A percentile compares a stretch with the other conserved stretches of the same genome.
These are phyloP conservation scores for Urophycis tenuis DNA, from an alignment of 2,797 vertebrate genomes.

Conservation along the genomic window DNA sequence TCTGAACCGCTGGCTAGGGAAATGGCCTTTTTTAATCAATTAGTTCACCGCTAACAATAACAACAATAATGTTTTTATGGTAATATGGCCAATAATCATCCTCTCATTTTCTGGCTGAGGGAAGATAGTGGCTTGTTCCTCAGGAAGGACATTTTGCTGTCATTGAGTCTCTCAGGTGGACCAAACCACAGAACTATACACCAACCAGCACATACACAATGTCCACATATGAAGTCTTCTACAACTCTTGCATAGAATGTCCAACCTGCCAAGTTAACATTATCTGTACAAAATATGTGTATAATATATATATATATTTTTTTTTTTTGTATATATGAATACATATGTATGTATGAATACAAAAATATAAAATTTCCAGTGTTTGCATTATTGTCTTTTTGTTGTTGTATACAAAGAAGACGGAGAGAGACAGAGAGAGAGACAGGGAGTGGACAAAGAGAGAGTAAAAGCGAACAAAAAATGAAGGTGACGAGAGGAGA, in stretches of 20 bases:
- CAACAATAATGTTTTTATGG: slow-evolving; percentile 26
- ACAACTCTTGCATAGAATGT: not conserved
- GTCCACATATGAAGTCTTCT: not conserved
- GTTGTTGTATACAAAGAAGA: not conserved
- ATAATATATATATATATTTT: too few relatives aligned
- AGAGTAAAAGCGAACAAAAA: too few relatives aligned
- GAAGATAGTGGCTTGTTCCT: slow-evolving; percentile 35
- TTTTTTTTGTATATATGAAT: too few relatives aligned
- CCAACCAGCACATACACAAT: not conserved
- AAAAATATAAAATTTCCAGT: too few relatives aligned
- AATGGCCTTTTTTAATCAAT: slow-evolving; percentile 38
- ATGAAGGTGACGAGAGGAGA: too few relatives aligned
- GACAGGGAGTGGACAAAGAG: too few relatives aligned
- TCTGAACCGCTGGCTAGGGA: not conserved
- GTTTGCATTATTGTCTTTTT: too few relatives aligned
- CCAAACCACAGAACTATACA: not conserved
- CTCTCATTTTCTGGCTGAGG: slow-evolving; percentile 56
- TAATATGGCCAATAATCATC: slow-evolving; percentile 54
- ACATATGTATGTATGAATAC: too few relatives aligned
- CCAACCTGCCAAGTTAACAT: too few relatives aligned
- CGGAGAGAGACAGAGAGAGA: slow-evolving; percentile 6
- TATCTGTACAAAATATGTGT: too few relatives aligned
- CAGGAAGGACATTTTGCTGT: not conserved
- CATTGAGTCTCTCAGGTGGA: not conserved
- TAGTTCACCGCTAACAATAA: slow-evolving; percentile 42